phyloP scores from a whole-genome alignment of 2,797 vertebrate genomes.

The Acanthornis magna region DNA sequence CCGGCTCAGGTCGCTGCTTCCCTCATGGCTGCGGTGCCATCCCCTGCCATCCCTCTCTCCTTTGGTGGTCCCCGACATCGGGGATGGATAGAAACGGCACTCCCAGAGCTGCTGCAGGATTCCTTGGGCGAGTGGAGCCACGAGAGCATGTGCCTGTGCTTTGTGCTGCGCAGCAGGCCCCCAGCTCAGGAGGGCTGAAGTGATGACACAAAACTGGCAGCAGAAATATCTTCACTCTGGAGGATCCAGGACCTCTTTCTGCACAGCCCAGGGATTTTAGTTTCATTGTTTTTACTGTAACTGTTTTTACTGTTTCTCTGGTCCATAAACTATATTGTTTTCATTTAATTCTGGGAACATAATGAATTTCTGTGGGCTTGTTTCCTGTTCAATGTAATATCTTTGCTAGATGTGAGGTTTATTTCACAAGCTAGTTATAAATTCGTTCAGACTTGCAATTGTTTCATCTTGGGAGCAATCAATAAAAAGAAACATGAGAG shows the following conservation, averaged over 20 bases:
- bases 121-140: neutral
- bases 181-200: neutral
- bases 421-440: slow-evolving; percentile 65
- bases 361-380: slow-evolving; percentile 67
- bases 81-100: rapidly evolving
- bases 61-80: rapidly evolving
- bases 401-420: slow-evolving; percentile 61
- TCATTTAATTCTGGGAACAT: slow-evolving; percentile 65
- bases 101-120: neutral
- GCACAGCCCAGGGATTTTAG: neutral
- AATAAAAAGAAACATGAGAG: slow-evolving; percentile 59
- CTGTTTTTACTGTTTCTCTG: slow-evolving; percentile 46
- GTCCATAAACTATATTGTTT: slow-evolving; percentile 67
- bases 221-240: neutral
- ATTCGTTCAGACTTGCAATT: slow-evolving; percentile 34
- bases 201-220: slow-evolving; percentile 44
- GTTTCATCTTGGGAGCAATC: slow-evolving; percentile 66
- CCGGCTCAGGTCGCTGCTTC: rapidly evolving
- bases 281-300: slow-evolving; percentile 54
- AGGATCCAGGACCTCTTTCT: neutral
- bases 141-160: neutral
- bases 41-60: neutral
- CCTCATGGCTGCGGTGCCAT: rapidly evolving
- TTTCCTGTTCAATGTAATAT: slow-evolving; percentile 61
- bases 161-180: neutral